Evolutionary conservation across 2,797 vertebrate species (phyloP), one percentile per base, ranked within the genome.

Genomic region (Pantherophis alleghaniensis): DNA sequence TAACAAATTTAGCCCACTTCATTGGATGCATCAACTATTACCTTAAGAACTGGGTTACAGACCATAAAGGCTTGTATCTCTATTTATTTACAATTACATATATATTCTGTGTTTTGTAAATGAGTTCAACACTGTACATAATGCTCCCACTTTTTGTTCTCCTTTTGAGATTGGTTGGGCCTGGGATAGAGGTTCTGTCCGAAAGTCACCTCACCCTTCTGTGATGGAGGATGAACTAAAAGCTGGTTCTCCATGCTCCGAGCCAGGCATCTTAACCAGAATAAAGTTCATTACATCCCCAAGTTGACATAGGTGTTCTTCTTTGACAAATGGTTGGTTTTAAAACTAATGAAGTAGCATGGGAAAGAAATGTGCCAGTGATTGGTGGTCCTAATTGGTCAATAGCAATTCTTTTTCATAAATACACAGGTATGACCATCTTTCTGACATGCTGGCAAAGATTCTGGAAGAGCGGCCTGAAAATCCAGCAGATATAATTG

Each of bases 371-470:
- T 47, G 37, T 24, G 74, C 74, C 74, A 83, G 37, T 12, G 20
- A 83, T 24, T 2, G 9, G 18, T 47, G 37, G 20, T 24, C 10
- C 1, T 47, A 83, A 16, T 83, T 83, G 37, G 20, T 47, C 37
- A 47, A 12, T 47, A 5, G 93, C 16, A 57, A 11, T 92, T 18
- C 53, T 94, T 79, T 60, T 51, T 83, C 51, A 92, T 83, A 94
- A 95, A 94, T 0, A 91, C 24, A 63, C 97, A 99, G 99, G 86
- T 99, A 99, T 26, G 99, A 99, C 94, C 99, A 99, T 96, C 97
- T 99, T 74, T 98, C 98, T 61, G 96, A 95, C 47, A 3, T 99
- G 92, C 96, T 99, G 94, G 97, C 97, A 69, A 99, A 98, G 96
- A 97, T 99, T 94, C 98, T 99, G 97, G 98, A 99, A 87, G 98